phyloP scores from a whole-genome alignment of 2,113 vertebrate species.

The Peromyscus polionotus region DNA sequence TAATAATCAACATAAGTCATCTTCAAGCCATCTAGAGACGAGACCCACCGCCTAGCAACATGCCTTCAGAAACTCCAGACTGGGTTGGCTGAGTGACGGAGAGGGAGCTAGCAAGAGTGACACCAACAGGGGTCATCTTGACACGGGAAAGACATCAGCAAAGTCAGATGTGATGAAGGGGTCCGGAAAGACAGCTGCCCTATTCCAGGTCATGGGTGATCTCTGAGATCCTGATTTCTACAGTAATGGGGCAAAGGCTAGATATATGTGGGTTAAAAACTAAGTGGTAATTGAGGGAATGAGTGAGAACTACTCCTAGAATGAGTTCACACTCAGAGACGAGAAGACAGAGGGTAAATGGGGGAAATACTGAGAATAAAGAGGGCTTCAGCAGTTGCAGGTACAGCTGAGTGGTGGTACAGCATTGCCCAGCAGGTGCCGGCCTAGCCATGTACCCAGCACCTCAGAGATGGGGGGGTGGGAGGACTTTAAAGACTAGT shows the following conservation, averaged over 20 bases:
- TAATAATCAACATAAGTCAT: background rate
- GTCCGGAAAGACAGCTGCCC: background rate
- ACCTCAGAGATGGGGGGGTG: background rate
- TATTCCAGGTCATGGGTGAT: background rate
- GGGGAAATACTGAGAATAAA: background rate
- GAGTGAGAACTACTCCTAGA: background rate
- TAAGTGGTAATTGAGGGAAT: background rate
- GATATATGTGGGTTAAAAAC: background rate
- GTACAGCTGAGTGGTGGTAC: background rate
- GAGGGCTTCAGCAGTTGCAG: no score
- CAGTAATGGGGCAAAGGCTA: background rate
- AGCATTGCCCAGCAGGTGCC: background rate
- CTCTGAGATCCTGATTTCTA: background rate
- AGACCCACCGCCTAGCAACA: background rate
- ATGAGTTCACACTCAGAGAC: background rate
- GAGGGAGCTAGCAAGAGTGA: background rate
- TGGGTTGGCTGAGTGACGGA: no score
- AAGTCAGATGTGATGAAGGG: background rate
- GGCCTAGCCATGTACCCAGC: no score
- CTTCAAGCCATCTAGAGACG: background rate
- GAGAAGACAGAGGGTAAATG: background rate
- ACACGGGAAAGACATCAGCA: background rate
- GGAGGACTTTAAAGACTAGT: background rate
- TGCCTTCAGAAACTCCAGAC: background rate
- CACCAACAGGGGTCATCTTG: background rate